phyloP scores from a whole-genome alignment of 1,140 invertebrate species.

The Drosophila grimshawi region DNA sequence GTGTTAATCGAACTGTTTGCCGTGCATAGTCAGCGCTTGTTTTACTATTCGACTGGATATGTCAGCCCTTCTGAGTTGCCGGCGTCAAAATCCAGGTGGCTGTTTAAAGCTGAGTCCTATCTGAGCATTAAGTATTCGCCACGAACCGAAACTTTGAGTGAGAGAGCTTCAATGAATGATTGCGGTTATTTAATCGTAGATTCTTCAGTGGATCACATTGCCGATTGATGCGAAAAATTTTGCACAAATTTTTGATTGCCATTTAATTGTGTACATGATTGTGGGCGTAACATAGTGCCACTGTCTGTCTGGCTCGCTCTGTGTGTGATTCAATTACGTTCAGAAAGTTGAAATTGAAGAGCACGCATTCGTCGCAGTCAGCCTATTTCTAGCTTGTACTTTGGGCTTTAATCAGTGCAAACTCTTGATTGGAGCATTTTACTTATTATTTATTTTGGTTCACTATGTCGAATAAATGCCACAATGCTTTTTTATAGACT shows the following conservation, averaged over 20 bases:
- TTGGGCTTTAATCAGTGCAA: not conserved
- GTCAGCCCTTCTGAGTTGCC: conserved; percentile 8
- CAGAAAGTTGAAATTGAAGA: conserved; percentile 2
- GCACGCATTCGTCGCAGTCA: not conserved
- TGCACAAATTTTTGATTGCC: conserved; percentile 33
- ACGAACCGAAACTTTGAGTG: not conserved
- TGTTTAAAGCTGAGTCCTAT: conserved; percentile 13
- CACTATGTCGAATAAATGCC: too few relatives aligned
- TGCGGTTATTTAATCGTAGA: conserved; percentile 32
- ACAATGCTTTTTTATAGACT: too few relatives aligned
- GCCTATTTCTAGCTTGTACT: not conserved
- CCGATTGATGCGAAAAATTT: conserved; percentile 31
- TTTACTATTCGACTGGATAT: conserved; percentile 56
- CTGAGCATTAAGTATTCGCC: conserved; percentile 10
- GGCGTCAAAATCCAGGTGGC: conserved; percentile 24
- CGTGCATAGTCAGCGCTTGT: conserved; percentile 58
- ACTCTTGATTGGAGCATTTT: not conserved
- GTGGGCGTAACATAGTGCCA: conserved; percentile 16
- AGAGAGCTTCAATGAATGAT: conserved; percentile 9
- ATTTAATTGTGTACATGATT: conserved; percentile 43
- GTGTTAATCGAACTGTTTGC: conserved; percentile 43
- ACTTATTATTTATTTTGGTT: not conserved
- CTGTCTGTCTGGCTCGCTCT: not conserved
- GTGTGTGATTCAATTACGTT: conserved; percentile 14
- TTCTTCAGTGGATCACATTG: conserved; percentile 19